A percentile compares a stretch with the other conserved stretches of the same genome.
These are phyloP conservation scores for Columbina picui DNA, from an alignment of 2,113 vertebrate species.

Conservation along the genomic window DNA sequence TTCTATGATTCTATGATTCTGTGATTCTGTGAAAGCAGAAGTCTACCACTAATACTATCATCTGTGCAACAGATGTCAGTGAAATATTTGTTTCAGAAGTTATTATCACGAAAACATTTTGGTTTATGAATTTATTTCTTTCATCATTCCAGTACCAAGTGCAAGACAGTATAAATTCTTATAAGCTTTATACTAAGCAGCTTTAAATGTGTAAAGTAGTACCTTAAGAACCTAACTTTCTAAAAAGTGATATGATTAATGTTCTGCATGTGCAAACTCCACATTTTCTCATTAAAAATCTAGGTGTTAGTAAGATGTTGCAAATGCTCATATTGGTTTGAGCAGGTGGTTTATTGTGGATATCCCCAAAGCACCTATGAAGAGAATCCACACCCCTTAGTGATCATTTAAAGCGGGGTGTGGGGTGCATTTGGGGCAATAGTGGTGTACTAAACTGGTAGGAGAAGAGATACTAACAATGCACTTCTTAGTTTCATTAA, in stretches of 20 bases:
- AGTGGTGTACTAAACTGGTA: not conserved
- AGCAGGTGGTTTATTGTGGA: not conserved
- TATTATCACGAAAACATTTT: not conserved
- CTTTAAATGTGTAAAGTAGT: not conserved
- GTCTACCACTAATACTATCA: not conserved
- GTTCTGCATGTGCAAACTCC: not conserved
- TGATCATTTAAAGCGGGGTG: not conserved
- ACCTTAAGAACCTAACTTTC: not conserved
- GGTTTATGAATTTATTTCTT: not conserved
- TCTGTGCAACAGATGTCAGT: not conserved
- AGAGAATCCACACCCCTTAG: too few species aligned
- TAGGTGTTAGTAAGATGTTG: not conserved
- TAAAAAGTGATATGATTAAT: not conserved
- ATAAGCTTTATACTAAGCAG: not conserved
- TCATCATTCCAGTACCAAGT: not conserved
- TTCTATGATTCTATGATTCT: too few species aligned
- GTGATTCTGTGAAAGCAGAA: not conserved
- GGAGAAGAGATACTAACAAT: not conserved
- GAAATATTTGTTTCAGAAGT: not conserved
- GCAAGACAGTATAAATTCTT: not conserved
- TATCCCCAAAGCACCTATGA: not conserved
- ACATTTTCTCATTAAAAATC: not conserved
- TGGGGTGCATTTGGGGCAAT: rapidly evolving
- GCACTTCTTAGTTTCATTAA: not conserved
- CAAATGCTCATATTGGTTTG: not conserved